A percentile compares a stretch with the other conserved stretches of the same genome.
These are phyloP conservation scores for Catostomus latipinnis DNA, from an alignment of 2,797 vertebrate genomes.

Conservation along the genomic window DNA sequence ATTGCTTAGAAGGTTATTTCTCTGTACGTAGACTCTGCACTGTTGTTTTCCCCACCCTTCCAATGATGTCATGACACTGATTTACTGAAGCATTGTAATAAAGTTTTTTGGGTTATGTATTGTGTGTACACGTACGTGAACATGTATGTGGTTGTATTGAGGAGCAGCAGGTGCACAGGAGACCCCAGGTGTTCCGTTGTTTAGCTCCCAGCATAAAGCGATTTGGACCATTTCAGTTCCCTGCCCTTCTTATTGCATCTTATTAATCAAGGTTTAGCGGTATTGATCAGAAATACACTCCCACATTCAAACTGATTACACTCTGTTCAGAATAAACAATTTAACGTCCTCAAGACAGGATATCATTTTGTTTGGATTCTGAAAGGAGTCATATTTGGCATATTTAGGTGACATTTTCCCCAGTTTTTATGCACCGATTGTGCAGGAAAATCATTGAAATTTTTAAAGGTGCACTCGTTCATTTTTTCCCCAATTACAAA, in stretches of 20 bases:
- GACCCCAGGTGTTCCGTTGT: constrained; percentile 52
- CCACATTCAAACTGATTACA: constrained; percentile 39
- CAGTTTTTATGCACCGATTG: no score
- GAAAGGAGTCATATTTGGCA: no score
- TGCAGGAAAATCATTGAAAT: no score
- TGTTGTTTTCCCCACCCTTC: not conserved
- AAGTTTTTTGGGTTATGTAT: constrained; percentile 9
- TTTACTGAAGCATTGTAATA: constrained; percentile 6
- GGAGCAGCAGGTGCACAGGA: constrained; percentile 51
- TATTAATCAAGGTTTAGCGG: constrained; percentile 42
- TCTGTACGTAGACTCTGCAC: constrained; percentile 3
- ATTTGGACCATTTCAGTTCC: constrained; percentile 31
- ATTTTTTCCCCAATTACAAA: no score
- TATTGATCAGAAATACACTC: constrained; percentile 12
- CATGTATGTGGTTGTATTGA: constrained; percentile 9
- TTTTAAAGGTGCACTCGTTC: no score
- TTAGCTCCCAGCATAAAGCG: constrained; percentile 14
- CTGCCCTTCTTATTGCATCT: not conserved
- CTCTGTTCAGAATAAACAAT: constrained; percentile 32
- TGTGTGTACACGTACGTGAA: not conserved
- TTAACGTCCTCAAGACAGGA: constrained; percentile 15
- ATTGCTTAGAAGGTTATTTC: constrained; percentile 30
- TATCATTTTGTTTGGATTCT: not conserved
- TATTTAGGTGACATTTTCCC: no score
- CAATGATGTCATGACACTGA: constrained; percentile 24